Percentiles rank a stretch among this genome's conserved stretches.
Conservation (phyloP, 1,140 invertebrate species). For the Drosophila tsacasi region DNA sequence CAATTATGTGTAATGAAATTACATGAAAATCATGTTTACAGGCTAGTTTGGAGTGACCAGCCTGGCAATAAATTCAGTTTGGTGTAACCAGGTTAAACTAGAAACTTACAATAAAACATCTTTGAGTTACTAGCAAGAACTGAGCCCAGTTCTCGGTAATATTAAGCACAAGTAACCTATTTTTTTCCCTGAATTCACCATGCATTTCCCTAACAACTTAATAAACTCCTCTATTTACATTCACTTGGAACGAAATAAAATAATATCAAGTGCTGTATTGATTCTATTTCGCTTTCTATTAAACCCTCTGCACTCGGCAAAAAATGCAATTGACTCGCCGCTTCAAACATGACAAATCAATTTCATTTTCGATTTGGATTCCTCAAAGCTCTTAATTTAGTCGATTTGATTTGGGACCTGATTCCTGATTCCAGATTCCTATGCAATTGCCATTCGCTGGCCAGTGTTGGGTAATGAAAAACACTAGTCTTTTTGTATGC, state of each 20-base stretch:
- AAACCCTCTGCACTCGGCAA: background rate
- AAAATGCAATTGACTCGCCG: conserved; percentile 15
- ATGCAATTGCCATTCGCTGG: conserved; percentile 15
- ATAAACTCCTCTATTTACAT: conserved; percentile 3
- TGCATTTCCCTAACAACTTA: background rate
- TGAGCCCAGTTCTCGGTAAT: background rate
- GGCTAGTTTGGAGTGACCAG: background rate
- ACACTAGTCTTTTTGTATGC: background rate
- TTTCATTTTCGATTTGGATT: conserved; percentile 33
- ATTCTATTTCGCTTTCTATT: conserved; percentile 13
- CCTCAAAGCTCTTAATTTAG: conserved; percentile 42
- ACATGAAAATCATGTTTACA: background rate
- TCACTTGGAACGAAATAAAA: background rate
- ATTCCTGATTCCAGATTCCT: conserved; percentile 5
- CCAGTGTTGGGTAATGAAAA: conserved; percentile 28
- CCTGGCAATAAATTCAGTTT: no score
- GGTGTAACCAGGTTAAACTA: background rate
- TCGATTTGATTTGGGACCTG: conserved; percentile 33
- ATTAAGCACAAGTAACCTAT: background rate
- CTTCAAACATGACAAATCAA: conserved; percentile 26
- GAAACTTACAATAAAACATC: background rate
- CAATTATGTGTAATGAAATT: no score
- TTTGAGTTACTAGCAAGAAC: background rate
- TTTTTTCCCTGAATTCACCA: background rate
- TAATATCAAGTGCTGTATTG: background rate